phyloP scores from a whole-genome alignment of 1,140 invertebrate genomes.

The Megalonaias nervosa region DNA sequence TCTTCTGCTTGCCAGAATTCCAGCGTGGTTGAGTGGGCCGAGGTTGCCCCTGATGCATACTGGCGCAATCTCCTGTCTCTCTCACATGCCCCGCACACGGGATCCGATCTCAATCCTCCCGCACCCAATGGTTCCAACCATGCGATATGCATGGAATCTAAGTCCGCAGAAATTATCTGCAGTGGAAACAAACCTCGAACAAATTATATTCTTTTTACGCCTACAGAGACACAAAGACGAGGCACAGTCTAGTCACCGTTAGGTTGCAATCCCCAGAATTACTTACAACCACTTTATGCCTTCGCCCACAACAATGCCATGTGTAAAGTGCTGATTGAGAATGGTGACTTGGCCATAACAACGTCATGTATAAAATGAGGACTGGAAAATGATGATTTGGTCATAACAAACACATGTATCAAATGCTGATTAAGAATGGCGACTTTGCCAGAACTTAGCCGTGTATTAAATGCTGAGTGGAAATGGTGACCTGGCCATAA shows the following conservation, averaged over 20 bases:
- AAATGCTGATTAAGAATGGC: too few species aligned
- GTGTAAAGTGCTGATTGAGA: not conserved
- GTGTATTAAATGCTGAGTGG: too few species aligned
- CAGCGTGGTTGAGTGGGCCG: slow-evolving; percentile 31
- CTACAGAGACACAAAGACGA: not conserved
- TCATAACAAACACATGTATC: too few species aligned
- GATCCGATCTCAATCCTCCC: slow-evolving; percentile 4
- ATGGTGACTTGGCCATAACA: not conserved
- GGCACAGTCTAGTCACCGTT: not conserved
- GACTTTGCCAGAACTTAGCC: too few species aligned
- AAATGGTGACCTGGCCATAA: too few species aligned
- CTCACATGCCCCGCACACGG: slow-evolving; percentile 44
- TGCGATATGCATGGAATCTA: slow-evolving; percentile 38
- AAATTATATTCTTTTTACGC: not conserved
- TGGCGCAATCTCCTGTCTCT: slow-evolving; percentile 43
- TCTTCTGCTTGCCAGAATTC: slow-evolving; percentile 46
- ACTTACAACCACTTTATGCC: not conserved
- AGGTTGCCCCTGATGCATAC: slow-evolving; percentile 51
- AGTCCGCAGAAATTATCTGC: slow-evolving; percentile 44
- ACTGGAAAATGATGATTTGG: too few species aligned
- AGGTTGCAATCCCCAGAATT: not conserved
- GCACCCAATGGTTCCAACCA: slow-evolving; percentile 57
- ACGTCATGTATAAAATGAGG: not conserved
- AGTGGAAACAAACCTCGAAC: not conserved
- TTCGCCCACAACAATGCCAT: not conserved